Conservation (phyloP, 2,888 invertebrate species). For the Pachliopta kotzebuea region DNA sequence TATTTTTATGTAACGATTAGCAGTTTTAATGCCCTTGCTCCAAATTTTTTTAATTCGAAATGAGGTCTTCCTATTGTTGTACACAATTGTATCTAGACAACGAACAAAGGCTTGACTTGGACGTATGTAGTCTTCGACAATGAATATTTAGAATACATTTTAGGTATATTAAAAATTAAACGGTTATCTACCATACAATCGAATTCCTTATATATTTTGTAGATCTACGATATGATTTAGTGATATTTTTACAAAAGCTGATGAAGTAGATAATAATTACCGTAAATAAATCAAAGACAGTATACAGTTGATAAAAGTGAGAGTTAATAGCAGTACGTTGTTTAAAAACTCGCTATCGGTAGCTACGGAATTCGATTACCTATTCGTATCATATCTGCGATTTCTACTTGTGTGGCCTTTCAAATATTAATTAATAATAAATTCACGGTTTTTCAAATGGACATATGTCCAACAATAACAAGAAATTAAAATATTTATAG, state of each 20-base stretch:
- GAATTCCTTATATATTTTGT: neutral
- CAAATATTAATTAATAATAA: constrained; percentile 1
- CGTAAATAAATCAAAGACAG: constrained; percentile 5
- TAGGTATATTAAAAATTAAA: neutral
- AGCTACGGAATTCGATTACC: constrained; percentile 24
- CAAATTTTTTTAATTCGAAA: neutral
- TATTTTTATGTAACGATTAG: neutral
- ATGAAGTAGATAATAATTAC: constrained; percentile 1
- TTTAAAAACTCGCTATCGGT: constrained; percentile 22
- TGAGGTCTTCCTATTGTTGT: too few relatives aligned
- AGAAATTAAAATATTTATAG: neutral
- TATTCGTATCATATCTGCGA: constrained; percentile 15
- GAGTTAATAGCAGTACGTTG: constrained; percentile 1
- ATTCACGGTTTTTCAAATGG: constrained; percentile 14
- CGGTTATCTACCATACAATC: neutral
- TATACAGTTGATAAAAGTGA: neutral
- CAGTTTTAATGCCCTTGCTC: too few relatives aligned
- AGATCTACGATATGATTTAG: neutral
- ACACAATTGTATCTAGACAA: too few relatives aligned
- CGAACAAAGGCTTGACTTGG: neutral
- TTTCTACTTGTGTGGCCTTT: constrained; percentile 21
- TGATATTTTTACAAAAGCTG: constrained; percentile 2
- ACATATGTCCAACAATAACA: constrained; percentile 5
- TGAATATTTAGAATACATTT: neutral
- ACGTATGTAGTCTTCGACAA: neutral